Evolutionary conservation across 2,797 vertebrate species (phyloP).

Genomic region (Hemibagrus guttatus): DNA sequence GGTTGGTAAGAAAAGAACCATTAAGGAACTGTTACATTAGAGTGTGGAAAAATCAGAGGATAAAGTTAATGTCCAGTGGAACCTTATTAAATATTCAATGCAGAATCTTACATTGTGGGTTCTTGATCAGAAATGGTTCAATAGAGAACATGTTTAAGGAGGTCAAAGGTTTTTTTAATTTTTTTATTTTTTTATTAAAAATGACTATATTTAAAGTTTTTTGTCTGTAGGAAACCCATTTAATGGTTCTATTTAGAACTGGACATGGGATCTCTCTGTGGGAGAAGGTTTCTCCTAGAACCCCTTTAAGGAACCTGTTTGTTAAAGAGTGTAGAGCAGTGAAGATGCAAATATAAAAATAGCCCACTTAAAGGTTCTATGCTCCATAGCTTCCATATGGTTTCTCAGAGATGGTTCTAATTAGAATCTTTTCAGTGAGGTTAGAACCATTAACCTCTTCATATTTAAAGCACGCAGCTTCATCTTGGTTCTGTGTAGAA

Average conservation of each 20-base stretch:
- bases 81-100: neutral
- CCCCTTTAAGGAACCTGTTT: neutral
- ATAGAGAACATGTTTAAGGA: neutral
- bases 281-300: neutral
- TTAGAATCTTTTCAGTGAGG: neutral
- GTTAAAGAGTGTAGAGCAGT: neutral
- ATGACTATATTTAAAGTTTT: too few species aligned
- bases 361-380: neutral
- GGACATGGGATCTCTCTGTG: neutral
- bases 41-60: neutral
- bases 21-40: neutral
- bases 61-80: neutral
- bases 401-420: neutral
- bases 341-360: neutral
- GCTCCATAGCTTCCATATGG: neutral
- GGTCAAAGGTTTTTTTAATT: too few species aligned
- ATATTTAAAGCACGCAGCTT: neutral
- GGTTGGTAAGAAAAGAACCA: neutral
- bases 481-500: neutral
- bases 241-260: neutral
- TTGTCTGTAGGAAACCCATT: neutral
- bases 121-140: neutral
- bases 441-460: neutral
- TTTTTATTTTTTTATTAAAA: too few species aligned
- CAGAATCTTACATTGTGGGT: neutral